Conservation (phyloP, 2,113 vertebrate genomes). For the Myotis lucifugus region DNA sequence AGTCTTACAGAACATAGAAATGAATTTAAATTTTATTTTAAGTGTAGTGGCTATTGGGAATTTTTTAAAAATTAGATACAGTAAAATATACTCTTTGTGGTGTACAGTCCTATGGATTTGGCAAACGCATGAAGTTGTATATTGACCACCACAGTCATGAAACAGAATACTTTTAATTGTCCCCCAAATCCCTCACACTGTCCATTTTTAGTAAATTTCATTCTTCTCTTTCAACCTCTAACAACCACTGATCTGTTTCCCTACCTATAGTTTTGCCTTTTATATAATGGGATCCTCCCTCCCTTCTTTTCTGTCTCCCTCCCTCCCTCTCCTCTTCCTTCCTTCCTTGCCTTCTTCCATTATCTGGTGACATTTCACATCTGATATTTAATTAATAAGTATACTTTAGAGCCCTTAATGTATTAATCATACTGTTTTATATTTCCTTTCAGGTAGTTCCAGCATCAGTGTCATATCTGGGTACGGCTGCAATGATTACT, state of each 20-base stretch:
- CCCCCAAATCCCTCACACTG: background rate
- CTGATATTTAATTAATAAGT: background rate
- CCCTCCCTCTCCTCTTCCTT: rapidly evolving
- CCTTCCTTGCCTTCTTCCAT: background rate
- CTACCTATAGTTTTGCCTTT: background rate
- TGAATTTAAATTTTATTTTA: background rate
- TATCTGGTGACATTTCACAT: background rate
- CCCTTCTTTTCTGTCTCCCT: rapidly evolving
- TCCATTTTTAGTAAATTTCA: background rate
- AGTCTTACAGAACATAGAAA: background rate
- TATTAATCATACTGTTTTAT: background rate
- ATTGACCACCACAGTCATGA: background rate
- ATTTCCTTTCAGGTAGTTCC: background rate
- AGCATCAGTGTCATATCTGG: background rate
- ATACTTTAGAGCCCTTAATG: background rate
- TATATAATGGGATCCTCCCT: background rate
- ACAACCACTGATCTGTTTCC: background rate
- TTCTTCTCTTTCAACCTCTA: background rate
- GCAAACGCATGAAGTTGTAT: background rate
- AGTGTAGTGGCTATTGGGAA: background rate
- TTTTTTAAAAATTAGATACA: background rate
- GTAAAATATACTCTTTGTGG: background rate
- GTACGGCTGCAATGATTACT: background rate
- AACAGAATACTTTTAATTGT: background rate
- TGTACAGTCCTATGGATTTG: background rate